phyloP scores from a whole-genome alignment of 2,113 vertebrate species.

The Halcyon senegalensis region DNA sequence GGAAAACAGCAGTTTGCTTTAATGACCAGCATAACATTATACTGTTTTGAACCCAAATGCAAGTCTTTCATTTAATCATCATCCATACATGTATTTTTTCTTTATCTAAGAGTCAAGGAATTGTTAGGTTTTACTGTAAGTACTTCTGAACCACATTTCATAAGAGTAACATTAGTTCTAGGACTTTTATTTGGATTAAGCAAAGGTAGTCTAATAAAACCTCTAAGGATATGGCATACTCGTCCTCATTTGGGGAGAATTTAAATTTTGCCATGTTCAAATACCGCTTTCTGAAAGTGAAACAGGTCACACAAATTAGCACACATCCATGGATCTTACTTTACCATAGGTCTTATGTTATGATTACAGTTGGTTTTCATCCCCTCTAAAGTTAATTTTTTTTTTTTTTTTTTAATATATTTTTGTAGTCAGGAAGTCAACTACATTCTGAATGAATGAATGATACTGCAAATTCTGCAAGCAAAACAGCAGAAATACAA shows the following conservation, averaged over 20 bases:
- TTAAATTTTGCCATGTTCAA: not conserved
- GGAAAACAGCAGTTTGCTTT: constrained; percentile 40
- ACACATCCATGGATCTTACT: not conserved
- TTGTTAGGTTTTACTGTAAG: constrained; percentile 7
- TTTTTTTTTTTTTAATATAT: no score
- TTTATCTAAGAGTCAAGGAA: not conserved
- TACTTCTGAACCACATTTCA: not conserved
- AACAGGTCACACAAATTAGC: not conserved
- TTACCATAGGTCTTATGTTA: not conserved
- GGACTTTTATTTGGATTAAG: not conserved
- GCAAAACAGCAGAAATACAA: not conserved
- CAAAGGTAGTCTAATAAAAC: not conserved
- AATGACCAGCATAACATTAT: constrained; percentile 23
- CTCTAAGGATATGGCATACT: not conserved
- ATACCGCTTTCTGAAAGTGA: not conserved
- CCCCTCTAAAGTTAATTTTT: not conserved
- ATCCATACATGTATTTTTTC: not conserved
- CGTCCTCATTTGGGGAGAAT: not conserved
- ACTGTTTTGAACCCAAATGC: not conserved
- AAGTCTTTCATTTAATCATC: not conserved
- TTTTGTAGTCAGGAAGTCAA: not conserved
- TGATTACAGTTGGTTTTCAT: not conserved
- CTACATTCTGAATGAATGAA: not conserved
- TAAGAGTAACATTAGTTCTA: not conserved
- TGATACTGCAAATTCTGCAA: not conserved